Percentiles rank a stretch among this genome's conserved stretches.
phyloP scores from a whole-genome alignment of 2,797 vertebrate genomes.

The Notoglanidium macrostoma region DNA sequence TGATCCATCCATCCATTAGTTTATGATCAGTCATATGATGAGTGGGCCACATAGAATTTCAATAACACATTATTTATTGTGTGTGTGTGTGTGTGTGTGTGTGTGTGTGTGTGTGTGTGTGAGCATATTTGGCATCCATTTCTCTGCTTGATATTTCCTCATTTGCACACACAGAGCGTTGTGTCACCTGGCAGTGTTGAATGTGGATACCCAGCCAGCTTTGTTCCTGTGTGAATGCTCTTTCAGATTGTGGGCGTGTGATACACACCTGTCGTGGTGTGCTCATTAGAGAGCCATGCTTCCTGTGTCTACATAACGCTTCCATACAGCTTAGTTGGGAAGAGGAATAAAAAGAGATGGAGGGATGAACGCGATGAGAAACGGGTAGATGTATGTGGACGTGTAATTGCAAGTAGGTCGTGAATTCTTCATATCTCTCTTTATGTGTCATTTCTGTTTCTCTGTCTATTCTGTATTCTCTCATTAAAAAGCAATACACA shows the following conservation, averaged over 20 bases:
- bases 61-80: not conserved
- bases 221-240: conserved; percentile 33
- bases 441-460: not conserved
- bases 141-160: conserved; percentile 65
- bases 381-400: not conserved
- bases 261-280: conserved; percentile 29
- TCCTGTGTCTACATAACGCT: conserved; percentile 12
- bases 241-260: conserved; percentile 17
- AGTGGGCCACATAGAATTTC: not conserved
- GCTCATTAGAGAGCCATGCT: not conserved
- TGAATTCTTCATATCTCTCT: not conserved
- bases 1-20: not conserved
- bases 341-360: not conserved
- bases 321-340: not conserved
- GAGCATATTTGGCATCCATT: not conserved
- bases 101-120: not conserved
- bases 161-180: conserved; percentile 44
- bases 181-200: conserved; percentile 35
- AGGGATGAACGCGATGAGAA: not conserved
- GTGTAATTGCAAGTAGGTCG: not conserved
- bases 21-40: conserved; percentile 1
- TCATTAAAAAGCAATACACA: conserved; percentile 23
- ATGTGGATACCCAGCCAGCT: conserved; percentile 34
- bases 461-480: not conserved
- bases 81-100: conserved; percentile 5